Evolutionary conservation across 1,140 invertebrate species (phyloP), one percentile per base, ranked within the genome.

Genomic region (Parasteatoda tepidariorum): DNA sequence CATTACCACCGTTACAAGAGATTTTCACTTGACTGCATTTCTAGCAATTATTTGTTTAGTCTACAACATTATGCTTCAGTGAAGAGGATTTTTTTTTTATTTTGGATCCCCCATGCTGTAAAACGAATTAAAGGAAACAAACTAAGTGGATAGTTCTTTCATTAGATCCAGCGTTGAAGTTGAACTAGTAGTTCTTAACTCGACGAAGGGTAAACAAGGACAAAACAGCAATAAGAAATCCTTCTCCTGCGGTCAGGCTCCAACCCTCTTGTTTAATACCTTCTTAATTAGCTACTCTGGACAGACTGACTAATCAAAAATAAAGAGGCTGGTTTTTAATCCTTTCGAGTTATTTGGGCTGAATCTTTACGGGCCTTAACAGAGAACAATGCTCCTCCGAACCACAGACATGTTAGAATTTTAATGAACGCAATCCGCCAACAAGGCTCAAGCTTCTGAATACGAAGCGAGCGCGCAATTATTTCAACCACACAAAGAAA

Each of bases 331-430:
- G 78, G 66, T 83, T 83, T 83, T 83, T 83, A 34, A 83, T 73
- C 71, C 81, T 67, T 74, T 68, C 57, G 41, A 83, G 48, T 59
- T 41, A 74, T 70, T 73, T 70, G 64, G 59, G 76, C 41, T 18
- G 48, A 62, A 66, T 31, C 74, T 78, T 54, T 62, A 15, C 57
- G 74, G 57, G 34, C 79, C 59, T 71, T 62, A 70, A 67, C 59
- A 33, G 30, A 66, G 81, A 66, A 83, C 81, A 83, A 83, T 74
- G 70, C 81, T 57, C 38, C 26, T 61, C 31, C n/a, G 81, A 83
- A 74, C 81, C 81, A 74, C 81, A 83, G 68, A 74, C 70, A 83
- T 70, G 81, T 83, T 83, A 73, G 81, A 73, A 83, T 83, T 74
- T 83, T 83, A 83, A 83, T 83, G 81, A 83, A 83, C 70, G 59